Evolutionary conservation across 2,113 vertebrate species (phyloP).

Genomic region (Ciconia maguari): DNA sequence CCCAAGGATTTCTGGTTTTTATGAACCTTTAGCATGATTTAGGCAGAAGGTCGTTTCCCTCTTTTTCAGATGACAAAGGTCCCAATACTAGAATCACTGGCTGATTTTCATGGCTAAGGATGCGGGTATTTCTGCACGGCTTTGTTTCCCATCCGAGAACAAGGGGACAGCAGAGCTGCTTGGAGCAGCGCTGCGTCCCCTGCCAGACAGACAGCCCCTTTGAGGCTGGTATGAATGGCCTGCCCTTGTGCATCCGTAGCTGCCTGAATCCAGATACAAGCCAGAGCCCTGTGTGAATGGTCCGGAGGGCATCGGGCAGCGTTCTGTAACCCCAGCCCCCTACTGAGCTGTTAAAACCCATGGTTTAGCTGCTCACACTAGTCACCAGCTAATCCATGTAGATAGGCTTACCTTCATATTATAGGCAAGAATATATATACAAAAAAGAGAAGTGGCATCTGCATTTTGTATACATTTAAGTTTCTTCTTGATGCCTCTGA

Average conservation of each 20-base stretch:
- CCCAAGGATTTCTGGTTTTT: neutral
- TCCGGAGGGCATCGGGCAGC: neutral
- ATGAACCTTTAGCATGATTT: neutral
- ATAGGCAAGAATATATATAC: neutral
- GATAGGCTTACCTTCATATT: neutral
- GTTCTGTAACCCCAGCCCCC: neutral
- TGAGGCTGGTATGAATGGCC: slow-evolving; percentile 1
- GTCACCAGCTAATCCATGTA: neutral
- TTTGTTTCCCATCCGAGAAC: neutral
- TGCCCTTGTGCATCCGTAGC: neutral
- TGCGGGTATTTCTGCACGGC: neutral
- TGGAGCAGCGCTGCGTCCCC: neutral
- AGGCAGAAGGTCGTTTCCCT: neutral
- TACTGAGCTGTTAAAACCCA: neutral
- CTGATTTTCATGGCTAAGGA: neutral
- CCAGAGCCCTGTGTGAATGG: neutral
- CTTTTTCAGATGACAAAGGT: neutral
- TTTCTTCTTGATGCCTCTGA: neutral
- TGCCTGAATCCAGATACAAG: neutral
- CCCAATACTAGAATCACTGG: neutral
- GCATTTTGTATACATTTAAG: neutral
- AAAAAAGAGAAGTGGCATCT: neutral
- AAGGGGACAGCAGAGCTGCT: neutral
- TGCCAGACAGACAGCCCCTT: neutral
- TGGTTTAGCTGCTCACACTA: neutral